Evolutionary conservation across 2,888 invertebrate genomes (phyloP), one percentile per base, ranked within the genome.

Genomic region (Gari tellinella): DNA sequence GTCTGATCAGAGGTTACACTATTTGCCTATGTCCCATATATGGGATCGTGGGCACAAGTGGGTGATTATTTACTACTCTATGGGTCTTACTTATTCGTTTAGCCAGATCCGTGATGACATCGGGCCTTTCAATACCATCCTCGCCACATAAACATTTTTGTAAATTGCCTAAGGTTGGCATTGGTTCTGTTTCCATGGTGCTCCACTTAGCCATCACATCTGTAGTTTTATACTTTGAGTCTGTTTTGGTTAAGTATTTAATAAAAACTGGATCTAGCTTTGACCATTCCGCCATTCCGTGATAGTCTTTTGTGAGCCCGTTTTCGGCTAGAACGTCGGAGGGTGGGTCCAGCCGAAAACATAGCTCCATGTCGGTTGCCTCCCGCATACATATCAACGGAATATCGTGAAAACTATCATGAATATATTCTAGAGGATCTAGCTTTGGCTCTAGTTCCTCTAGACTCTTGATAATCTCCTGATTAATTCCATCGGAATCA

Each of bases 131-230:
- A 19, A 75, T 58, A 0, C 43, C 66, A 12, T 40, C n/a, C 17
- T 26, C n/a, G 1, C 23, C 56, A 41, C 41, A 25, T 14, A 70
- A 46, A 49, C 62, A 66, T 14, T 58, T 23, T 21, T 41, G 23
- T 7, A 73, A 52, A 38, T 75, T 75, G 4, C 65, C 65, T 14
- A 75, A n/a, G 2, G 69, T 75, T 3, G 75, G 66, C 25, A 40
- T 14, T 8, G 66, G 75, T 25, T 48, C 43, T 1, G 38, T 53
- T 8, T 51, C 61, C 8, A 3, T 3, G 7, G 69, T 70, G 7
- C 58, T 41, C 75, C 75, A 75, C 46, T 66, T 75, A 31, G 62
- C 56, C 0, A 75, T n/a, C 3, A 75, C 66, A 26, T 75, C 75
- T 8, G 37, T 23, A 5, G 69, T 66, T 45, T 75, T 75, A n/a